Conservation (phyloP, 2,888 invertebrate genomes). For the Drosophila sordidapex region DNA sequence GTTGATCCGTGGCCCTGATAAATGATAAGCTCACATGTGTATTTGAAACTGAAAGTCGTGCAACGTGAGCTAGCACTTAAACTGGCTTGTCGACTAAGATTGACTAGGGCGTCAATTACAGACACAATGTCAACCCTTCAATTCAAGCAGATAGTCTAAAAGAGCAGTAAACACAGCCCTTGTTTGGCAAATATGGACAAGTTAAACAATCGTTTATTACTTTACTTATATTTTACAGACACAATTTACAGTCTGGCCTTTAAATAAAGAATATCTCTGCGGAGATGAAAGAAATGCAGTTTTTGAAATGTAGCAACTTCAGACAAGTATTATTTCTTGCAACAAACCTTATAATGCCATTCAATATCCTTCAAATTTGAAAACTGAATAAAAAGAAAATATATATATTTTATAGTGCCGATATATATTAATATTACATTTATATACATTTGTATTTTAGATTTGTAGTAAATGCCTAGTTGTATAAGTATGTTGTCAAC, state of each 20-base stretch:
- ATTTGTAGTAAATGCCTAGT: not conserved
- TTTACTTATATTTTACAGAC: not conserved
- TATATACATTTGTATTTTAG: not conserved
- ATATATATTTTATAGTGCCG: not conserved
- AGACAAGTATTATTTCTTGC: not conserved
- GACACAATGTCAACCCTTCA: constrained; percentile 5
- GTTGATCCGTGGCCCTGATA: constrained; percentile 61
- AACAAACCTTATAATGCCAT: not conserved
- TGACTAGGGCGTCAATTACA: not conserved
- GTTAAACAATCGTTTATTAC: constrained; percentile 7
- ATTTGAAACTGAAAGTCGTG: constrained; percentile 64
- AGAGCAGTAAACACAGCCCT: not conserved
- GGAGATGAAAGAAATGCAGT: not conserved
- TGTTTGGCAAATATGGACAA: constrained; percentile 7
- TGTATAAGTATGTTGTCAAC: not conserved
- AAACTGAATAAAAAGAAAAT: no score
- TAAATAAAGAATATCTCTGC: not conserved
- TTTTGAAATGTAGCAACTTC: not conserved
- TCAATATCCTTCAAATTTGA: not conserved
- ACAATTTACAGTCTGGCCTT: no score
- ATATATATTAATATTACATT: not conserved
- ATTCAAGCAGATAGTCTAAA: not conserved
- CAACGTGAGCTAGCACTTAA: constrained; percentile 14
- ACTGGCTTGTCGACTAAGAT: not conserved
- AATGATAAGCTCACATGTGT: constrained; percentile 68